phyloP scores from a whole-genome alignment of 2,888 invertebrate species.

The Temnothorax unifasciatus region DNA sequence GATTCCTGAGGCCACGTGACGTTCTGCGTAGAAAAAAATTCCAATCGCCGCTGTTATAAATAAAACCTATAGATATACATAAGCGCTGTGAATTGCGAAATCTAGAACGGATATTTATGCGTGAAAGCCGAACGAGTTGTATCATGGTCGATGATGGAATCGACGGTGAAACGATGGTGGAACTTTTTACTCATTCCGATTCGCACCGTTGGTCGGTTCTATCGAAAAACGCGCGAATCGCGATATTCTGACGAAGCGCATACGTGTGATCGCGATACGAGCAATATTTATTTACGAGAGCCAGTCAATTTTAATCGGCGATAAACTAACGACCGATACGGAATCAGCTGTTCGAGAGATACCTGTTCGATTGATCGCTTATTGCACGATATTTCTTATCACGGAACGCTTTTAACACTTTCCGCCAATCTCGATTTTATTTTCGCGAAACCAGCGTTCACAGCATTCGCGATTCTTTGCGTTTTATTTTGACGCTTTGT shows the following conservation, averaged over 20 bases:
- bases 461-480: not conserved
- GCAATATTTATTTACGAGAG: not conserved
- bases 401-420: not conserved
- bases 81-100: not conserved
- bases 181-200: not conserved
- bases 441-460: not conserved
- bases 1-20: not conserved
- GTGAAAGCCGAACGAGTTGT: not conserved
- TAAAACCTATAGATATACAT: not conserved
- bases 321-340: not conserved
- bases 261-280: not conserved
- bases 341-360: not conserved
- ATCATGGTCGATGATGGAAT: not conserved
- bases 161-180: slow-evolving; percentile 3
- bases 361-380: not conserved
- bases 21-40: slow-evolving; percentile 13
- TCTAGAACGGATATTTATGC: slow-evolving; percentile 8
- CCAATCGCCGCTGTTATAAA: not conserved
- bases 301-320: not conserved
- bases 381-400: slow-evolving; percentile 1
- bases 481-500: not conserved
- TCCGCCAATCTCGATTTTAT: not conserved
- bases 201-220: not conserved
- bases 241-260: not conserved
- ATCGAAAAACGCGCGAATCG: not conserved